Evolutionary conservation across 2,888 invertebrate genomes (phyloP).

Genomic region (Sinotaia quadrata): DNA sequence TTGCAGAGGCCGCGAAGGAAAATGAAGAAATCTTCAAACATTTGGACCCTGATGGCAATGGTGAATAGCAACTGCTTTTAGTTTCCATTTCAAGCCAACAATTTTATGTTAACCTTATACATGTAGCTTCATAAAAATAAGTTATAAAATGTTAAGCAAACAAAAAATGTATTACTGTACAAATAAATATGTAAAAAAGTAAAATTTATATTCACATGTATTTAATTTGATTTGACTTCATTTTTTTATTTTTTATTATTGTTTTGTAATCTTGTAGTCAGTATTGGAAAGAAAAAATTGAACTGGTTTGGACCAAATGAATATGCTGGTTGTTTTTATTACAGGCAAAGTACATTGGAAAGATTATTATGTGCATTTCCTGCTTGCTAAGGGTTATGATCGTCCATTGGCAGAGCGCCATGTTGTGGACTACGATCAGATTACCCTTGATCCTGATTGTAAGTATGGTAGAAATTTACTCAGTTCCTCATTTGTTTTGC

Average conservation of each 20-base stretch:
- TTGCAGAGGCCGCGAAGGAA: constrained; percentile 69
- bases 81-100: too few species aligned
- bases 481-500: too few species aligned
- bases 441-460: constrained; percentile 73
- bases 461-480: too few species aligned
- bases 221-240: too few species aligned
- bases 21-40: constrained; percentile 68
- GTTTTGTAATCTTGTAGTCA: not conserved
- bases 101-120: too few species aligned
- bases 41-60: constrained; percentile 68
- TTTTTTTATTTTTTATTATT: not conserved
- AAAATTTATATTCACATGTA: too few species aligned
- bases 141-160: too few species aligned
- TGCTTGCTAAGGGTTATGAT: constrained; percentile 79
- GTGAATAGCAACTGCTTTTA: too few species aligned
- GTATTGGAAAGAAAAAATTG: not conserved
- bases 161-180: too few species aligned
- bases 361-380: constrained; percentile 84
- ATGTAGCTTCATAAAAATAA: too few species aligned
- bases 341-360: constrained; percentile 83
- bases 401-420: constrained; percentile 79
- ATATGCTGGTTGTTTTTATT: constrained; percentile 23
- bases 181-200: too few species aligned
- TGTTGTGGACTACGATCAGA: constrained; percentile 78
- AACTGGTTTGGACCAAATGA: too few species aligned